Evolutionary conservation across 2,888 invertebrate species (phyloP), one percentile per base, ranked within the genome.

Genomic region (Nomada ferruginata): DNA sequence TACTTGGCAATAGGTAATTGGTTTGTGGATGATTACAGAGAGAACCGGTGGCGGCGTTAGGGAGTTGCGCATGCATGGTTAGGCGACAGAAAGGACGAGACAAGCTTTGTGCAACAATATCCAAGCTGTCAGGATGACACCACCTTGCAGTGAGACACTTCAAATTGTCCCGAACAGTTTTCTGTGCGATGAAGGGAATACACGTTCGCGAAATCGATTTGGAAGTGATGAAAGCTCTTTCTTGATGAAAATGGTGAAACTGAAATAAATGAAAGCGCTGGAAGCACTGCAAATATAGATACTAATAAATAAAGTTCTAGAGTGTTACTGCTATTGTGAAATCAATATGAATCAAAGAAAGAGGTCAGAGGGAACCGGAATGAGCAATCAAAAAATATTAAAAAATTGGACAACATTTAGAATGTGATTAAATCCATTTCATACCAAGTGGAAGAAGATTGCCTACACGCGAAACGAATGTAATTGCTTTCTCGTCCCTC

Each of bases 11-110:
- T 66, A 11, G 55, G 26, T 75, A 82, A 80, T 80, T 68, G 57
- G 61, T 26, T 65, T 18, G 18, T 18, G 52, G 57, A 73, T 78
- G 59, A 82, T 82, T 80, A 82, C 75, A 80, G 66, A 47, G 81
- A 13, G 10, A 36, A 57, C 42, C 15, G 50, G 1, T 10, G 26
- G 11, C 3, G 4, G 42, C 44, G 61, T 52, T 50, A n/a, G 71
- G 50, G 55, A 68, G 59, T 29, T 42, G 36, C 29, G 10, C 26
- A 65, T n/a, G 44, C 18, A 57, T 57, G 47, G 65, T 65, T 61
- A 52, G 23, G 23, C 26, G 52, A 59, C 55, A n/a, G 29, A 52
- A 60, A 29, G 64, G 57, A 36, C 23, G 18, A 44, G 42, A 10
- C 13, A 11, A 52, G 50, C 68, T 80, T 80, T 72, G 72, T 72